Evolutionary conservation across 1,140 invertebrate species (phyloP).

Genomic region (Drosophila ohnishii): DNA sequence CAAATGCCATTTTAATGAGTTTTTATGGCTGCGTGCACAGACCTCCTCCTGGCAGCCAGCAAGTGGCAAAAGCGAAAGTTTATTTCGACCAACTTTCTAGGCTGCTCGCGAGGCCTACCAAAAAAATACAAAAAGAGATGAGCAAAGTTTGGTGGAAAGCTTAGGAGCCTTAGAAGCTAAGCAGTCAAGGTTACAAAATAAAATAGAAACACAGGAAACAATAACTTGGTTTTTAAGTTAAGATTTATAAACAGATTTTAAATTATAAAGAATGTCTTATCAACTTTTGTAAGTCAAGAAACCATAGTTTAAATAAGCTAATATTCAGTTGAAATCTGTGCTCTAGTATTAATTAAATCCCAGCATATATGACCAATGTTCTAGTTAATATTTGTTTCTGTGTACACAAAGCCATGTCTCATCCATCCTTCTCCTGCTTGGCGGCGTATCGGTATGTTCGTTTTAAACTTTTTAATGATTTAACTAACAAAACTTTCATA

Average conservation of each 20-base stretch:
- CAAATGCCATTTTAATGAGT: slow-evolving; percentile 80
- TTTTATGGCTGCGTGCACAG: slow-evolving; percentile 54
- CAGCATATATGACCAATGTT: neutral
- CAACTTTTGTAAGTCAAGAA: neutral
- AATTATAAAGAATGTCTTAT: neutral
- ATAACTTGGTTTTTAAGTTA: neutral
- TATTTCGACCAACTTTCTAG: slow-evolving; percentile 50
- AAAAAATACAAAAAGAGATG: slow-evolving; percentile 40
- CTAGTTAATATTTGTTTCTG: slow-evolving; percentile 6
- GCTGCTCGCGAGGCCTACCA: slow-evolving; percentile 44
- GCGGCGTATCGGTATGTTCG: slow-evolving; percentile 54
- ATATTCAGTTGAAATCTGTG: neutral
- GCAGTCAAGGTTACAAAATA: slow-evolving; percentile 14
- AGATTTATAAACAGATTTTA: neutral
- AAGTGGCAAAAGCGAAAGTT: slow-evolving; percentile 58
- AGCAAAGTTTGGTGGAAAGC: slow-evolving; percentile 56
- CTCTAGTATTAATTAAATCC: neutral
- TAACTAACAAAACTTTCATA: slow-evolving; percentile 81
- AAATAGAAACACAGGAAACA: neutral
- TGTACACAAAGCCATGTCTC: slow-evolving; percentile 19
- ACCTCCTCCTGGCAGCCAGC: neutral
- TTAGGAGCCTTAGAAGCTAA: slow-evolving; percentile 23
- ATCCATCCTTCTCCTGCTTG: neutral
- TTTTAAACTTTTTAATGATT: slow-evolving; percentile 83
- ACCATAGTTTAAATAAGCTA: neutral